These are phyloP conservation scores for Temnothorax longispinosus DNA, from an alignment of 1,140 invertebrate species.

Conservation along the genomic window DNA sequence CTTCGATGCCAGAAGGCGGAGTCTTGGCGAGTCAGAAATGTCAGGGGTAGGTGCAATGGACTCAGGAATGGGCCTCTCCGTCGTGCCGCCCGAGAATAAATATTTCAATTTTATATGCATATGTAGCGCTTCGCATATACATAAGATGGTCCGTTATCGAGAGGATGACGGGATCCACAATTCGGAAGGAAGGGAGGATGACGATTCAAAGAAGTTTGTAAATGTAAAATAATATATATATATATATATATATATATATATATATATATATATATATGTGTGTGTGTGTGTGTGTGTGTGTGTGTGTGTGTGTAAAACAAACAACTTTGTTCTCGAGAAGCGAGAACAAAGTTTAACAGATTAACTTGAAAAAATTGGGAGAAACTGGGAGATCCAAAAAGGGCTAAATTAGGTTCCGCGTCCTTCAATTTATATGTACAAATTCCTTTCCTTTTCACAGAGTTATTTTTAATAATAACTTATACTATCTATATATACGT, in stretches of 20 bases:
- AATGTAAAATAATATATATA: too few relatives aligned
- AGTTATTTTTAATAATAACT: conserved; percentile 51
- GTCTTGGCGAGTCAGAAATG: conserved; percentile 58
- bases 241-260: too few relatives aligned
- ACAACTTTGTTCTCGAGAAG: background rate
- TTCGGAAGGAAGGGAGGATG: too few relatives aligned
- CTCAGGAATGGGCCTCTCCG: conserved; percentile 54
- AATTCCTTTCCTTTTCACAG: conserved; percentile 24
- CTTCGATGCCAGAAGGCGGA: conserved; percentile 61
- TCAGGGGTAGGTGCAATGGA: conserved; percentile 41
- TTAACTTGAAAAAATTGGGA: too few relatives aligned
- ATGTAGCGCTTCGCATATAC: background rate
- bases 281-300: too few relatives aligned
- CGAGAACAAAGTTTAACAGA: too few relatives aligned
- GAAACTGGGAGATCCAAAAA: background rate
- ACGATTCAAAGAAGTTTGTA: too few relatives aligned
- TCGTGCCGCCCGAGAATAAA: conserved; percentile 17
- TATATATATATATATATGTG: too few relatives aligned
- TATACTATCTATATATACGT: conserved; percentile 1
- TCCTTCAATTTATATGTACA: background rate
- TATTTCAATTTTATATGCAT: too few relatives aligned
- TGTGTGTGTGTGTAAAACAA: background rate
- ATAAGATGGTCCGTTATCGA: background rate
- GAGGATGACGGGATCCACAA: too few relatives aligned
- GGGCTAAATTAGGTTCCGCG: background rate